phyloP scores from a whole-genome alignment of 2,113 vertebrate genomes.

The Theropithecus gelada region DNA sequence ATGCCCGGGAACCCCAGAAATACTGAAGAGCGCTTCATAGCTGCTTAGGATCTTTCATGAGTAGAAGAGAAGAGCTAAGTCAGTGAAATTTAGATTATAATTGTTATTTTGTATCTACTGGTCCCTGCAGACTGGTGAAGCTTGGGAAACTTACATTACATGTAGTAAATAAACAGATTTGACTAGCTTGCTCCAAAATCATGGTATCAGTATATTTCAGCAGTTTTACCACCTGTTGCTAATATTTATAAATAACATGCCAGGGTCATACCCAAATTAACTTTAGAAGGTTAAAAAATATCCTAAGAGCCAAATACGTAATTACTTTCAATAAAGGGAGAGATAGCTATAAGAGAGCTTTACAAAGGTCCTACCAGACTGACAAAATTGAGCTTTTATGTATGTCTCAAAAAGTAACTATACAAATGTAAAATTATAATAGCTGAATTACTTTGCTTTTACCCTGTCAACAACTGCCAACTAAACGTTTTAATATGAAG shows the following conservation, averaged over 20 bases:
- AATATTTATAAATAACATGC: neutral
- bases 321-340: constrained; percentile 18
- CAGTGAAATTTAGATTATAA: neutral
- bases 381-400: neutral
- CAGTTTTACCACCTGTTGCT: neutral
- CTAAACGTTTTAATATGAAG: neutral
- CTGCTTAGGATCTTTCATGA: neutral
- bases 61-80: neutral
- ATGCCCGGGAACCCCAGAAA: neutral
- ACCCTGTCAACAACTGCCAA: neutral
- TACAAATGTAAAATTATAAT: neutral
- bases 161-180: neutral
- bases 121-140: neutral
- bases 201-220: neutral
- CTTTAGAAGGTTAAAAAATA: neutral
- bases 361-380: neutral
- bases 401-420: neutral
- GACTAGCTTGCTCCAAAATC: neutral
- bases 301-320: neutral
- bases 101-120: neutral
- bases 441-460: constrained; percentile 5
- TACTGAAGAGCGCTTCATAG: neutral
- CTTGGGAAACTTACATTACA: neutral
- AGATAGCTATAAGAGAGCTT: neutral
- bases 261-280: neutral